A percentile compares a stretch with the other conserved stretches of the same genome.
phyloP scores from a whole-genome alignment of 2,113 vertebrate genomes.

The Actenoides lindsayi region DNA sequence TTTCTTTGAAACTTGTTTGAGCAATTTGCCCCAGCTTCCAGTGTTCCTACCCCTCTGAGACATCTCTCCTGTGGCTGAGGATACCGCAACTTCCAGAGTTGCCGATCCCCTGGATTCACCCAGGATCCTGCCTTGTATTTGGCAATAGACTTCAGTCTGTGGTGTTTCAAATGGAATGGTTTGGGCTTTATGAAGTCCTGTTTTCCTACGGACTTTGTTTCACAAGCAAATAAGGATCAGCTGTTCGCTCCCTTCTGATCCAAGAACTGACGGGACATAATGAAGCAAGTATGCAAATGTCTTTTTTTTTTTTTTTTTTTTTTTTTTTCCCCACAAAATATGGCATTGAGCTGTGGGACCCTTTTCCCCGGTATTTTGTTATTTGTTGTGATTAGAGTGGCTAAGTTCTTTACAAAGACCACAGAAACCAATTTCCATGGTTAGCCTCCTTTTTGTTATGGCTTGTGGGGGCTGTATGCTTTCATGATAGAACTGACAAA shows the following conservation, averaged over 20 bases:
- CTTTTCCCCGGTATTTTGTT: neutral
- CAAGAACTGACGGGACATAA: neutral
- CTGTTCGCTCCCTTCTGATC: neutral
- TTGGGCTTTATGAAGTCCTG: slow-evolving; percentile 22
- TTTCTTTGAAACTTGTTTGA: slow-evolving; percentile 39
- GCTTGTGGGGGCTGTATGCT: neutral
- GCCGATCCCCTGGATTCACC: neutral
- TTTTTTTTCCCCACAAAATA: neutral
- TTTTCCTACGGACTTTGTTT: slow-evolving; percentile 43
- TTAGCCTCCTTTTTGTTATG: neutral
- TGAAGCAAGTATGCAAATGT: neutral
- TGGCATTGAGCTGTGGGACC: neutral
- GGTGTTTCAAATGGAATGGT: neutral
- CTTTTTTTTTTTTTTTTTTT: neutral
- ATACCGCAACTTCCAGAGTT: slow-evolving; percentile 36
- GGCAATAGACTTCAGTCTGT: slow-evolving; percentile 1
- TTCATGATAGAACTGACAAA: neutral
- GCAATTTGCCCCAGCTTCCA: slow-evolving; percentile 6
- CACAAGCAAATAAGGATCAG: slow-evolving; percentile 57
- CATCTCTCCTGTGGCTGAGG: slow-evolving; percentile 33
- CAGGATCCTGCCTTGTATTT: neutral
- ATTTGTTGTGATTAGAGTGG: neutral
- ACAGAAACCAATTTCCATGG: neutral
- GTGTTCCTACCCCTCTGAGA: neutral
- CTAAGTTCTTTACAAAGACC: neutral